Evolutionary conservation across 2,888 invertebrate species (phyloP).

Genomic region (Drymonia ruficornis): DNA sequence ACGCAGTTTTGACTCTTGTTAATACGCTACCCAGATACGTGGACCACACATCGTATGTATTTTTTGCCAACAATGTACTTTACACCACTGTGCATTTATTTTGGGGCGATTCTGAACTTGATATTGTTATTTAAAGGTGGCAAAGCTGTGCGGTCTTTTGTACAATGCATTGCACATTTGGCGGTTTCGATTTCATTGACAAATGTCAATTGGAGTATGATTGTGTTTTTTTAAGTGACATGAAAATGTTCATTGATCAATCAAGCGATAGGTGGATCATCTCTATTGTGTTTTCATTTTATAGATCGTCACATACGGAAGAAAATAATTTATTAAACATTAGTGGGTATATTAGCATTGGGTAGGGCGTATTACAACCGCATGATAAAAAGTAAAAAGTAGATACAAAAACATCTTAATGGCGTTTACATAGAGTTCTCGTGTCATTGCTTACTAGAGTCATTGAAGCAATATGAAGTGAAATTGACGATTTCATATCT

Average conservation of each 20-base stretch:
- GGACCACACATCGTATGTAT: slow-evolving; percentile 66
- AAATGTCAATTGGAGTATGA: slow-evolving; percentile 31
- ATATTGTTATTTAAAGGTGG: slow-evolving; percentile 10
- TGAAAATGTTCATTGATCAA: slow-evolving; percentile 26
- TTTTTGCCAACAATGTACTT: slow-evolving; percentile 10
- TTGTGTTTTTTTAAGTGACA: slow-evolving; percentile 26
- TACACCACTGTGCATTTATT: background rate
- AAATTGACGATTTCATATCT: too few relatives aligned
- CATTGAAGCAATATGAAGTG: too few relatives aligned
- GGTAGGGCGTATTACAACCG: too few relatives aligned
- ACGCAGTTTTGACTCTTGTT: slow-evolving; percentile 69
- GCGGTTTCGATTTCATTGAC: slow-evolving; percentile 40
- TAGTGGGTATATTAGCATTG: too few relatives aligned
- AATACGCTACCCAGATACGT: slow-evolving; percentile 65
- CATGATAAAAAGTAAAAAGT: too few relatives aligned
- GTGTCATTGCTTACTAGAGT: too few relatives aligned
- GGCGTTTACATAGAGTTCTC: too few relatives aligned
- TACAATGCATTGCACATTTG: slow-evolving; percentile 36
- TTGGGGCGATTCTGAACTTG: slow-evolving; percentile 15
- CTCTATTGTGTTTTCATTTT: too few relatives aligned
- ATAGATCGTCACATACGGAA: too few relatives aligned
- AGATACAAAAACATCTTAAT: too few relatives aligned
- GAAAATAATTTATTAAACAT: too few relatives aligned
- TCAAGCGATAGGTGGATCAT: slow-evolving; percentile 9
- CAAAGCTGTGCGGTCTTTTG: slow-evolving; percentile 7